These are phyloP conservation scores for Acestrorhynchus altus DNA, from an alignment of 2,797 vertebrate genomes.

Conservation along the genomic window DNA sequence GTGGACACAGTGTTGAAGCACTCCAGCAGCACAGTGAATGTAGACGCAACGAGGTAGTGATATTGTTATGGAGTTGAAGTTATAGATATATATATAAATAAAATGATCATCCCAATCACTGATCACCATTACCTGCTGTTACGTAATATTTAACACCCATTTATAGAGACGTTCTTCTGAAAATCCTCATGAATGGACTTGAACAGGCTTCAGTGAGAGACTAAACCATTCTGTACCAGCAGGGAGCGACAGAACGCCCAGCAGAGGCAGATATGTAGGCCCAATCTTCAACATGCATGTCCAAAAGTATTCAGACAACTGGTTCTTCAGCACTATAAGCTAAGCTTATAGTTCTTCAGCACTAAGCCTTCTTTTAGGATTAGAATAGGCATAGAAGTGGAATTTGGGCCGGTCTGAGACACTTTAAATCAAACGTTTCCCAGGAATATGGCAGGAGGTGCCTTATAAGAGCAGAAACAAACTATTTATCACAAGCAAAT, in stretches of 20 bases:
- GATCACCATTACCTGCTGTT: too few species aligned
- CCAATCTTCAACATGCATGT: slow-evolving; percentile 21
- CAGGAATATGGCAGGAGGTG: slow-evolving; percentile 28
- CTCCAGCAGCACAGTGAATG: too few species aligned
- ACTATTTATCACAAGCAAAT: slow-evolving; percentile 59
- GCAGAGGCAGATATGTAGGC: slow-evolving; percentile 26
- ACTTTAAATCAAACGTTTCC: background rate
- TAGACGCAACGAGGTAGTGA: too few species aligned
- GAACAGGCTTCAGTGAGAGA: too few species aligned
- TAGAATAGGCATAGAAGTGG: background rate
- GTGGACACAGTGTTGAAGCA: too few species aligned
- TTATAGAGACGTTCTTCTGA: too few species aligned
- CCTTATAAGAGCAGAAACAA: slow-evolving; percentile 25
- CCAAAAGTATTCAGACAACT: background rate
- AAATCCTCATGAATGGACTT: too few species aligned
- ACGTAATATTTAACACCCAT: too few species aligned
- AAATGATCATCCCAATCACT: too few species aligned
- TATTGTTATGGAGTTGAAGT: too few species aligned
- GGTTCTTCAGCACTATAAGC: background rate
- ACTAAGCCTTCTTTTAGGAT: background rate
- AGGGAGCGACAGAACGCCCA: slow-evolving; percentile 66
- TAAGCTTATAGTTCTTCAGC: background rate
- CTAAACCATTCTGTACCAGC: slow-evolving; percentile 57
- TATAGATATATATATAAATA: too few species aligned
- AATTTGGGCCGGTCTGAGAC: background rate